A percentile compares a stretch with the other conserved stretches of the same genome.
These are phyloP conservation scores for Pachyuromys duprasi DNA, from an alignment of 2,797 vertebrate species.

Conservation along the genomic window DNA sequence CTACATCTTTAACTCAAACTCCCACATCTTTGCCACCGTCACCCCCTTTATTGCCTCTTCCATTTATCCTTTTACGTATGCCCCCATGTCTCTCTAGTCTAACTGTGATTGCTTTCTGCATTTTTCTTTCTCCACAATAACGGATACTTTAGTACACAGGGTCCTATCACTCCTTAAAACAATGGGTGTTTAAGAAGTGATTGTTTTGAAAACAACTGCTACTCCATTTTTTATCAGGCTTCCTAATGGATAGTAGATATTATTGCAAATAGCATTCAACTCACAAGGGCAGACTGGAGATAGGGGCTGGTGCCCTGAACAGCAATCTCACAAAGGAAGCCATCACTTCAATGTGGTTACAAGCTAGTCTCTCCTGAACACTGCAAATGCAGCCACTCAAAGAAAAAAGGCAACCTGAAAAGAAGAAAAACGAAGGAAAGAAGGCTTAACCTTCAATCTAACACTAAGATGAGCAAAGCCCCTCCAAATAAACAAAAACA, in stretches of 20 bases:
- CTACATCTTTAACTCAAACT: not conserved
- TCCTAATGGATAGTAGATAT: not conserved
- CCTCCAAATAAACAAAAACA: not conserved
- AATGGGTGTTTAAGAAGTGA: not conserved
- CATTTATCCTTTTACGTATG: not conserved
- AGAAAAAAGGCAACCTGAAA: not conserved
- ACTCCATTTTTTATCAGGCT: not conserved
- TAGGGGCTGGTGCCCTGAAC: not conserved
- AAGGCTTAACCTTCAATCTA: not conserved
- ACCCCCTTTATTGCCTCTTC: no score
- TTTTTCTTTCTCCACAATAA: not conserved
- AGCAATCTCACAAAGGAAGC: not conserved
- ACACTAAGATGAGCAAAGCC: not conserved
- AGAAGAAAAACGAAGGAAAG: fast-evolving
- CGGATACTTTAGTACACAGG: not conserved
- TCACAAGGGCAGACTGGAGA: not conserved
- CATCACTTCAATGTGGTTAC: not conserved
- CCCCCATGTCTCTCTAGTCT: not conserved
- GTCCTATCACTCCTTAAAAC: not conserved
- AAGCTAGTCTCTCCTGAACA: not conserved
- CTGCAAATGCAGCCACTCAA: not conserved
- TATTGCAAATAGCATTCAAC: not conserved
- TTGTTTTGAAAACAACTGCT: not conserved
- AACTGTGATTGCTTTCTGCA: not conserved
- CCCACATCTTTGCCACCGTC: not conserved